Base-by-base conservation (phyloP, 1,140 invertebrate genomes). In the Philotrypesis tridentata region DNA sequence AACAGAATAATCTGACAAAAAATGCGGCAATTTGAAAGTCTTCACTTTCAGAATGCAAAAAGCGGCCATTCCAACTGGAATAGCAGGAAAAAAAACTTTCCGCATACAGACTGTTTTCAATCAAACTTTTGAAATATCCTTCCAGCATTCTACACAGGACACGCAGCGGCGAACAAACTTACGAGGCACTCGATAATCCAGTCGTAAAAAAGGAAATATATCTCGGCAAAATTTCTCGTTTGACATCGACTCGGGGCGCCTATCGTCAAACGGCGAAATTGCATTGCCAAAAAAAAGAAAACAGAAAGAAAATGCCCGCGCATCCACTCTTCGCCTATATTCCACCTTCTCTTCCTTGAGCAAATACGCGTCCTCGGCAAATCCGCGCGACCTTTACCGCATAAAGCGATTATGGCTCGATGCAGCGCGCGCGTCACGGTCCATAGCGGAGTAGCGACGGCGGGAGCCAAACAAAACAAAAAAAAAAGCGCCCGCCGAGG, bases 341-440 rank as follows among this genome's bases (percentile, higher is more conserved):
- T n/a, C n/a, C 25, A 4, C 17, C 23, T 11, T 55, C 25, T 55
- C 29, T 79, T 25, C 33, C 61, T 68, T n/a, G n/a, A 67, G 29
- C 11, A 37, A 29, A 31, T 70, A 33, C 68, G 4, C 63, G 68
- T n/a, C 68, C 21, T 70, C 31, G 29, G 21, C 29, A 70, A 70
- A 70, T 70, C 68, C 27, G 31, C 27, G 31, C 33, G 23, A 27
- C 71, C 23, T 73, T 73, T 48, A 27, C 7, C 33, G 17, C 48
- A n/a, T 61, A 61, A 74, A 74, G 72, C 72, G 43, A 74, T 74
- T 74, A 60, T 48, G 17, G 71, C 21, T 55, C 21, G 4, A 55
- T n/a, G n/a, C 21, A 55, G 5, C 3, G 21, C 48, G 48, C 5
- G 21, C 9, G 9, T 37, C 33, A 5, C 9, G 3, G 4, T 37